Evolutionary conservation across 2,797 vertebrate genomes (phyloP).

Genomic region (Scomberomorus guttatus): DNA sequence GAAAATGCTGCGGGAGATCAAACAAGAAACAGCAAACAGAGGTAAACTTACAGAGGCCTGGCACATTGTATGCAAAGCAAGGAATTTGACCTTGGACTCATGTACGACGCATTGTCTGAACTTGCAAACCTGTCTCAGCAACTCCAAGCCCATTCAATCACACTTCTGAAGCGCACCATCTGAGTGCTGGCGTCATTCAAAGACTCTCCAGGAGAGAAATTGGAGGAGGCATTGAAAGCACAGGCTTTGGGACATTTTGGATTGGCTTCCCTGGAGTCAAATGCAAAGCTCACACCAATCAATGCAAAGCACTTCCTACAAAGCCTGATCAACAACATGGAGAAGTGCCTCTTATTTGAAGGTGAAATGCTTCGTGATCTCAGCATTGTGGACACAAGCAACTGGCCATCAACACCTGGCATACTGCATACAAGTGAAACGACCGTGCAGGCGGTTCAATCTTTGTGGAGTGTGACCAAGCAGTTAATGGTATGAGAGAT

Average conservation of each 20-base stretch:
- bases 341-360: too few species aligned
- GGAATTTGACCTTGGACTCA: slow-evolving; percentile 54
- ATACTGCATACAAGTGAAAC: slow-evolving; percentile 33
- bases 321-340: too few species aligned
- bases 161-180: slow-evolving; percentile 37
- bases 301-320: too few species aligned
- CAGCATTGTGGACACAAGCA: slow-evolving; percentile 32
- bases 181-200: slow-evolving; percentile 20
- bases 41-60: slow-evolving; percentile 51
- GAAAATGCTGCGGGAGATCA: slow-evolving; percentile 39
- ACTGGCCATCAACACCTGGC: slow-evolving; percentile 41
- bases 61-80: slow-evolving; percentile 35
- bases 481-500: slow-evolving; percentile 45
- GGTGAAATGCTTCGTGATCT: slow-evolving; percentile 34
- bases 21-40: slow-evolving; percentile 41
- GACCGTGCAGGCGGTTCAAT: slow-evolving; percentile 19
- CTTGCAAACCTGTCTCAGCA: slow-evolving; percentile 50
- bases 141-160: slow-evolving; percentile 44
- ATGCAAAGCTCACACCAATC: too few species aligned
- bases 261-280: too few species aligned
- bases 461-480: slow-evolving; percentile 51
- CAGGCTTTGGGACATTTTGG: too few species aligned
- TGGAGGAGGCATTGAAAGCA: too few species aligned
- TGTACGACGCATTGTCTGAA: slow-evolving; percentile 45
- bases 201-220: not conserved